Base-by-base conservation (phyloP, 23 tunicate genomes). In the Halocynthia aurantium region DNA sequence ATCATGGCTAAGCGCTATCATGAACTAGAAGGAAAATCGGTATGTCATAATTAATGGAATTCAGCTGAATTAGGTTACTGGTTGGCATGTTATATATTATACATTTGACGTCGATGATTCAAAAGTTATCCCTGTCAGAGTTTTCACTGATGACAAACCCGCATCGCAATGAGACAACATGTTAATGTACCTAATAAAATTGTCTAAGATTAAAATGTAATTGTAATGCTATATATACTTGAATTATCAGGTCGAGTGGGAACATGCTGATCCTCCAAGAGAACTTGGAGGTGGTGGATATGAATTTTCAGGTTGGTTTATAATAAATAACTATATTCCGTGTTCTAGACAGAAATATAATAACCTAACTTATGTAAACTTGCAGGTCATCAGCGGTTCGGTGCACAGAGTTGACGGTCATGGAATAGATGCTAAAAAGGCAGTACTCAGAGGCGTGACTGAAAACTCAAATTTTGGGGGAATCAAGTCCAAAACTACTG, bases 381-480 rank as follows among this genome's bases (percentile, higher is more conserved):
- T 67, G 15, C 71, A 67, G 71, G 71, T 9, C 71, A 67, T 22
- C 76, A 72, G 40, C 70, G 52, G 31, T 31, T 55, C 9, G 81
- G 81, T 11, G 8, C 98, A 92, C 69, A 69, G 62, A 15, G 62
- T 92, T 22, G 98, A 92, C 75, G 98, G 91, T 5, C 75, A 92
- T 51, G 82, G 82, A 57, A 92, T 92, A 71, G 95, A 94, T 76
- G 88, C 99, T 6, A 88, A 88, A 77, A 81, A 83, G 77, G 95
- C 87, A 94, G 67, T 84, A 91, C 8, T 75, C 75, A 4, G 44
- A 77, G 94, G 68, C 81, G 72, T 58, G 99, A 94, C 74, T 90
- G 94, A 0, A 94, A 94, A 84, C 31, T 94, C 31, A 89, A 90
- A 96, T 90, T 31, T 96, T 77, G 18, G 99, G 6, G 96, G 96